Conservation (phyloP, 1,140 invertebrate species). For the Ylistrum balloti region DNA sequence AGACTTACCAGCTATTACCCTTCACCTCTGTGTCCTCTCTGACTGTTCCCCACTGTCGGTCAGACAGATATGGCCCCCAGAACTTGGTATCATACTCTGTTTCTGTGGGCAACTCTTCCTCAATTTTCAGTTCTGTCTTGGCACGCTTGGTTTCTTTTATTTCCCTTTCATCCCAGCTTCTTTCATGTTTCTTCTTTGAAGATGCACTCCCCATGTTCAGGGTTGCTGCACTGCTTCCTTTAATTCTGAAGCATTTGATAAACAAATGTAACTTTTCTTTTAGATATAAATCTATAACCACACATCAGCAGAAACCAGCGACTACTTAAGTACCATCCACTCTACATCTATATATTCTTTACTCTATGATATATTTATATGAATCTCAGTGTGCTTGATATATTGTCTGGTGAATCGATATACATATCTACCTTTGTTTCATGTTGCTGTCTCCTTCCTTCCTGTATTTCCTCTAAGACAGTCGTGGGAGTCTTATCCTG, state of each 20-base stretch:
- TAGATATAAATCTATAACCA: neutral
- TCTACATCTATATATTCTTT: too few species aligned
- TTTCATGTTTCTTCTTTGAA: conserved; percentile 34
- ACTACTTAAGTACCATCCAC: too few species aligned
- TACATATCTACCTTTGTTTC: conserved; percentile 26
- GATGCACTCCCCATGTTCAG: neutral
- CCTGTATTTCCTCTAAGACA: neutral
- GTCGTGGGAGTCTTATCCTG: conserved; percentile 29
- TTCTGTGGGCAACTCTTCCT: neutral
- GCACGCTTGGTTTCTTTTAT: neutral
- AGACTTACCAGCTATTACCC: neutral
- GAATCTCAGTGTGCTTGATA: neutral
- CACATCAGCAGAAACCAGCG: neutral
- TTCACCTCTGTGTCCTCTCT: conserved; percentile 78
- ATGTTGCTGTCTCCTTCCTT: neutral
- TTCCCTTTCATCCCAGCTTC: neutral
- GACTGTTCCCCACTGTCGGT: conserved; percentile 82
- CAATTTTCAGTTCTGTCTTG: neutral
- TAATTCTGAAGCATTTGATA: neutral
- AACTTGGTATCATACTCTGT: conserved; percentile 51
- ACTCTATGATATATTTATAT: too few species aligned
- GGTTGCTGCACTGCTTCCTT: neutral
- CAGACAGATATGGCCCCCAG: conserved; percentile 81
- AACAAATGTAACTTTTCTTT: neutral
- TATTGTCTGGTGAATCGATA: neutral